Conservation (phyloP, 2,888 invertebrate genomes). For the Dinocampus coccinellae region DNA sequence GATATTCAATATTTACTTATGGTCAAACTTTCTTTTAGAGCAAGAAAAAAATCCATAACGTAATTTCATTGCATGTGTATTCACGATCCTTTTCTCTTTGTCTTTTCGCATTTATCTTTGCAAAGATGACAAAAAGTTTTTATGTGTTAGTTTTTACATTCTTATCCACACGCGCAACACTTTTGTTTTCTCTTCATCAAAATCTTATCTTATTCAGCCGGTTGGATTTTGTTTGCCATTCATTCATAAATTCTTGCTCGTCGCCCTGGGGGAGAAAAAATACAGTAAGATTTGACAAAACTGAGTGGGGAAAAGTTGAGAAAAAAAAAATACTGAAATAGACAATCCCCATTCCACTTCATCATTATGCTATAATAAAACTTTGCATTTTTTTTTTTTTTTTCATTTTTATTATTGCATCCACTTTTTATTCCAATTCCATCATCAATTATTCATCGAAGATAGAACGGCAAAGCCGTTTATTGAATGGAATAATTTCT, state of each 20-base stretch:
- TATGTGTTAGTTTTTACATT: neutral
- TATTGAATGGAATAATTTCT: neutral
- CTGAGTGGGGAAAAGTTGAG: neutral
- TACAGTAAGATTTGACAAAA: neutral
- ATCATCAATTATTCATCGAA: conserved; percentile 24
- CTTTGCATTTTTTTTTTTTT: neutral
- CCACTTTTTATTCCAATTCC: conserved; percentile 15
- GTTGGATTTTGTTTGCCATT: neutral
- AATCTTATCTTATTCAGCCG: conserved; percentile 17
- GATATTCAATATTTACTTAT: conserved; percentile 10
- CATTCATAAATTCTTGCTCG: conserved; percentile 4
- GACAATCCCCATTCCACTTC: conserved; percentile 1
- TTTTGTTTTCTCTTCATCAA: conserved; percentile 11
- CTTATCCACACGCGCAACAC: neutral
- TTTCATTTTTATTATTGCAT: neutral
- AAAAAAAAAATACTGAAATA: neutral
- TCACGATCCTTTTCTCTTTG: neutral
- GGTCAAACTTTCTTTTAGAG: neutral
- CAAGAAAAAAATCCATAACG: neutral
- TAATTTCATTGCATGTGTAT: neutral
- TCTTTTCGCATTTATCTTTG: conserved; percentile 11
- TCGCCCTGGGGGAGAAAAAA: neutral
- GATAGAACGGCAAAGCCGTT: neutral
- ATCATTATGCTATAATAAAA: conserved; percentile 10
- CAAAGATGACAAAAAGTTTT: conserved; percentile 3